Conservation (phyloP, 1,140 invertebrate genomes). For the Pseudomyrmex cubaensis region DNA sequence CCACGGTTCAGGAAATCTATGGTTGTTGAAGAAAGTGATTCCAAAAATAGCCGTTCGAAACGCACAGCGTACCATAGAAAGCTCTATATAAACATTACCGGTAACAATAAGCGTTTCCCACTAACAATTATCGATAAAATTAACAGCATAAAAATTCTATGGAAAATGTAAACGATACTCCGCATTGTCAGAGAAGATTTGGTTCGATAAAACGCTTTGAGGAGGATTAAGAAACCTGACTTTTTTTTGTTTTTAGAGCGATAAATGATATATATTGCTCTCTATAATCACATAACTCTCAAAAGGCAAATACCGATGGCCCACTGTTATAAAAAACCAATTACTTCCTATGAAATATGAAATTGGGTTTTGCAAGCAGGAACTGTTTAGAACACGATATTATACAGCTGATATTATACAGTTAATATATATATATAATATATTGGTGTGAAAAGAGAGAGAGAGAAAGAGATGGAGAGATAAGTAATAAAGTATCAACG, state of each 20-base stretch:
- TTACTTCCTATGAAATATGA: constrained; percentile 35
- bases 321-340: constrained; percentile 45
- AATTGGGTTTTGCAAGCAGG: constrained; percentile 26
- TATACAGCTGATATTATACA: no score
- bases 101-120: constrained; percentile 67
- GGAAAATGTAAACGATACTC: constrained; percentile 64
- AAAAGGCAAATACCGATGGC: constrained; percentile 65
- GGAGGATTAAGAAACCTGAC: constrained; percentile 31
- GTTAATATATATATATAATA: no score
- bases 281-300: constrained; percentile 58
- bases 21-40: constrained; percentile 43
- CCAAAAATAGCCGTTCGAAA: constrained; percentile 54
- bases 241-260: constrained; percentile 10
- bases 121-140: constrained; percentile 68
- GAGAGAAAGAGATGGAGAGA: no score
- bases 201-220: constrained; percentile 49
- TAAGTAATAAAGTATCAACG: not conserved
- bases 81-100: constrained; percentile 57
- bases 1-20: not conserved
- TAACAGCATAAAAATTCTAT: constrained; percentile 67
- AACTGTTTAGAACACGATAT: constrained; percentile 27
- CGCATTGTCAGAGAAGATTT: constrained; percentile 41
- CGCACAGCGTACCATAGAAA: constrained; percentile 38
- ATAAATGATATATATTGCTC: constrained; percentile 52
- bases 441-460: no score